phyloP scores from a whole-genome alignment of 2,797 vertebrate genomes.

The Leucoraja ocellata region DNA sequence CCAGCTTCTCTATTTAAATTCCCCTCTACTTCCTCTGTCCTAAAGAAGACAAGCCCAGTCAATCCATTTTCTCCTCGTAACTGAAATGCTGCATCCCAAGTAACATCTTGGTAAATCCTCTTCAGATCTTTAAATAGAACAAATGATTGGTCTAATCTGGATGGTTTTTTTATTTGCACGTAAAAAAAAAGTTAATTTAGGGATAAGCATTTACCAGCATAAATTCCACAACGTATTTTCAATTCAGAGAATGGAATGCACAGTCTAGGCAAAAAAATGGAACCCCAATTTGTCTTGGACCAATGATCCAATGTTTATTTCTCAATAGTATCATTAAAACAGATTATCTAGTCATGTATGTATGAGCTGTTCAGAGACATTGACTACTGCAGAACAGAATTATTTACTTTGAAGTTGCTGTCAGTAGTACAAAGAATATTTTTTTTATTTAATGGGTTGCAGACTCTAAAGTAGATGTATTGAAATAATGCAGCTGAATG shows the following conservation, averaged over 20 bases:
- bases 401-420: not conserved
- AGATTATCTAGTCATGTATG: not conserved
- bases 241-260: not conserved
- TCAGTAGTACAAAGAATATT: not conserved
- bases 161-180: not conserved
- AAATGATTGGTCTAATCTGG: not conserved
- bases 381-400: not conserved
- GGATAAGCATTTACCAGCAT: not conserved
- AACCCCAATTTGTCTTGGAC: not conserved
- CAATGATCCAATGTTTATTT: not conserved
- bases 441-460: not conserved
- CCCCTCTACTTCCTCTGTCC: too few relatives aligned
- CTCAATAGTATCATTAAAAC: not conserved
- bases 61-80: too few relatives aligned
- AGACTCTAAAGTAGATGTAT: not conserved
- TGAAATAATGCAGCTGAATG: not conserved
- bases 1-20: too few relatives aligned
- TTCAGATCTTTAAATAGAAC: too few relatives aligned
- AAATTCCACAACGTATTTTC: not conserved
- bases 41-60: too few relatives aligned
- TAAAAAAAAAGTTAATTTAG: not conserved
- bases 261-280: not conserved
- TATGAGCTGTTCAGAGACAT: not conserved
- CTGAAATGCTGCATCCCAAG: too few relatives aligned
- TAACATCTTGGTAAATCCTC: too few relatives aligned